Percentiles rank a stretch among this genome's conserved stretches.
These are phyloP conservation scores for Lagenorhynchus albirostris DNA, from an alignment of 2,113 vertebrate genomes.

Conservation along the genomic window DNA sequence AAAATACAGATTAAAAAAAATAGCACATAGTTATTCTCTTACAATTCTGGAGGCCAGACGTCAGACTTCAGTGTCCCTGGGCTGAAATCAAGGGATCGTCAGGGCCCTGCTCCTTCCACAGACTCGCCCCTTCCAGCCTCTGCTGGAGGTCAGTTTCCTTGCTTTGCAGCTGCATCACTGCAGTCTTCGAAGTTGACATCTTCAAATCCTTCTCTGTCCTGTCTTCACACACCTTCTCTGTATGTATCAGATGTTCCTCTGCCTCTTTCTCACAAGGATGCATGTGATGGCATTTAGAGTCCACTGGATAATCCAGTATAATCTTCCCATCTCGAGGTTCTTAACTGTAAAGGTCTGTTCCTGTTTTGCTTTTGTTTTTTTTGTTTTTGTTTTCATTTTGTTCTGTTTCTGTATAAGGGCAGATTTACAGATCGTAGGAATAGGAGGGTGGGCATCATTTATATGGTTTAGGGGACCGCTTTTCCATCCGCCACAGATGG, in stretches of 20 bases:
- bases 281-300: fast-evolving
- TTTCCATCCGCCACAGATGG: neutral
- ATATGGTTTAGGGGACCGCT: neutral
- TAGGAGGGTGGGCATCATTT: neutral
- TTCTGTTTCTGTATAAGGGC: neutral
- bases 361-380: neutral
- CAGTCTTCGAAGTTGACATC: neutral
- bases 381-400: neutral
- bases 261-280: neutral
- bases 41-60: neutral
- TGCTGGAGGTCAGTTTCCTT: no score
- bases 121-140: neutral
- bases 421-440: neutral
- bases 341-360: neutral
- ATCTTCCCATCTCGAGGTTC: neutral
- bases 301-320: neutral
- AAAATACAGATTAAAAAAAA: no score
- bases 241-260: neutral
- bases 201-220: neutral
- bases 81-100: neutral
- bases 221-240: neutral
- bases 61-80: neutral
- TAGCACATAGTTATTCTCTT: neutral
- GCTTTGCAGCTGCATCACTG: fast-evolving
- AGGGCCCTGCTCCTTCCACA: neutral